phyloP scores from a whole-genome alignment of 2,113 vertebrate genomes.

The Hypanus sabinus region DNA sequence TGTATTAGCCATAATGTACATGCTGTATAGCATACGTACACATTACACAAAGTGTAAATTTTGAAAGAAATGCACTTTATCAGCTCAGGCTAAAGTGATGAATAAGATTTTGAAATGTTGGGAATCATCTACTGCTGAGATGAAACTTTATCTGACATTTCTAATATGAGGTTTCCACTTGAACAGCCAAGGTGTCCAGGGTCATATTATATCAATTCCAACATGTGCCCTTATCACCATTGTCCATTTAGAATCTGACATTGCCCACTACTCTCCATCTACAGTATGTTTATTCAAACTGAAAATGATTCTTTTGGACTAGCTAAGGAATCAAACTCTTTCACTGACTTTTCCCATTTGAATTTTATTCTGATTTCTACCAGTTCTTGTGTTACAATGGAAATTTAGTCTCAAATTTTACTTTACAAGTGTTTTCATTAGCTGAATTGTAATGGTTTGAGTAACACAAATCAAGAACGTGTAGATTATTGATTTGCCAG shows the following conservation, averaged over 20 bases:
- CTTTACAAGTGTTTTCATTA: conserved; percentile 5
- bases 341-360: neutral
- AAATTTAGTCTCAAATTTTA: neutral
- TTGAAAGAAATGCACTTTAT: neutral
- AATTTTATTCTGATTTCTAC: conserved; percentile 8
- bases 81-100: conserved; percentile 1
- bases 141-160: conserved; percentile 30
- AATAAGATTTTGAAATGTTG: neutral
- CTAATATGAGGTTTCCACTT: conserved; percentile 36
- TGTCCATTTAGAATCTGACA: conserved; percentile 30
- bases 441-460: neutral
- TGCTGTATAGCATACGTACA: neutral
- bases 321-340: conserved; percentile 6
- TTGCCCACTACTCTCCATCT: neutral
- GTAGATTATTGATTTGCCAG: neutral
- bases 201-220: conserved; percentile 27
- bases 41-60: neutral
- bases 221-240: conserved; percentile 23
- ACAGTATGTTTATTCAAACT: neutral
- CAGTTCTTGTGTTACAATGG: too few relatives aligned
- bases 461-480: neutral
- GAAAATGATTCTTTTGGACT: neutral
- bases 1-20: neutral
- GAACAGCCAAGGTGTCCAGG: neutral
- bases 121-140: neutral